Evolutionary conservation across 2,797 vertebrate species (phyloP).

Genomic region (Malacoraja senta): DNA sequence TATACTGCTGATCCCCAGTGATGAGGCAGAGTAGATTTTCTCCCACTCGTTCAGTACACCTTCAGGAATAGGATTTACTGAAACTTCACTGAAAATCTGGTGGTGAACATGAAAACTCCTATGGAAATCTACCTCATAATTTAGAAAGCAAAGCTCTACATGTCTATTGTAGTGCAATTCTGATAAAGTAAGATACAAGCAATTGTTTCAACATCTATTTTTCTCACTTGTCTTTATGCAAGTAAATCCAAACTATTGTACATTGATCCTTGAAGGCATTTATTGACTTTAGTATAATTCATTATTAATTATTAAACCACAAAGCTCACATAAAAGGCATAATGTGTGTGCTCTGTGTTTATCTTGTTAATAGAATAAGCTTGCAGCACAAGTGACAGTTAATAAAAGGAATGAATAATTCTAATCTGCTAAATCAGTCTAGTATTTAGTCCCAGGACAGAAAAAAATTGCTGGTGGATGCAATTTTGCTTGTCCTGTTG

Average conservation of each 20-base stretch:
- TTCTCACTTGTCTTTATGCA: neutral
- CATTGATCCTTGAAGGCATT: neutral
- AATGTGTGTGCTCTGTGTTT: neutral
- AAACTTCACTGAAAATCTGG: neutral
- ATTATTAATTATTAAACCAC: neutral
- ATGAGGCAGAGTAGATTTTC: neutral
- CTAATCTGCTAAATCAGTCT: neutral
- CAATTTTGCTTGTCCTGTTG: neutral
- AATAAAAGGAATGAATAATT: neutral
- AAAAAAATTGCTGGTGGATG: neutral
- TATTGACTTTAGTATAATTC: neutral
- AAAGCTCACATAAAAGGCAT: neutral
- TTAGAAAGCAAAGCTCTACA: neutral
- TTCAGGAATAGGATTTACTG: neutral
- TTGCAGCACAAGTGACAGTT: neutral
- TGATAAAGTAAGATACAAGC: neutral
- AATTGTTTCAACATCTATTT: neutral
- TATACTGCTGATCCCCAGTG: neutral
- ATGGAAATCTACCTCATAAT: neutral
- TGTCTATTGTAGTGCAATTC: neutral
- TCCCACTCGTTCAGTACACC: neutral
- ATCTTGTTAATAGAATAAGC: neutral
- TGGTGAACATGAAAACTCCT: neutral
- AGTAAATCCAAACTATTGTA: neutral
- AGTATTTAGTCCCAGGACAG: neutral